Conservation (phyloP, 37 sponge, comb jelly and placozoan genomes). For the Bolinopsis microptera region DNA sequence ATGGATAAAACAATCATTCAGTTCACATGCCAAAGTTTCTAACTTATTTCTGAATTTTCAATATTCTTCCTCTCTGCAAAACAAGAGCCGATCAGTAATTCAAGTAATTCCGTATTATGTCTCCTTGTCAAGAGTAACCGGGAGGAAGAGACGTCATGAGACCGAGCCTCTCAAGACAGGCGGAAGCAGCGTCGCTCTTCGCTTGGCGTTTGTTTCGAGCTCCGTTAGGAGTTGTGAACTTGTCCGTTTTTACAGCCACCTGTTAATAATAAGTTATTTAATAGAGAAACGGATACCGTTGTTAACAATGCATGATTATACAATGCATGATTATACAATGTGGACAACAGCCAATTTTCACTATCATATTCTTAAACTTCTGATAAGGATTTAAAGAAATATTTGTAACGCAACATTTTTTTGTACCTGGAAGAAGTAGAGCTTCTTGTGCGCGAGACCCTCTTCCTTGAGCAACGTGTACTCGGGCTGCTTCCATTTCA, state of each 20-base stretch:
- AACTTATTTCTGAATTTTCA: not conserved
- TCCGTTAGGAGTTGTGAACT: conserved; percentile 29
- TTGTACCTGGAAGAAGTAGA: conserved; percentile 46
- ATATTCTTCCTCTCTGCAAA: not conserved
- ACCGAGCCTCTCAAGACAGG: conserved; percentile 46
- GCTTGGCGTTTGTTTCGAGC: conserved; percentile 47
- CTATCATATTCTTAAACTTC: no score
- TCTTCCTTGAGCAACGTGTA: conserved; percentile 42
- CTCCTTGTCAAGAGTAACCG: conserved; percentile 20
- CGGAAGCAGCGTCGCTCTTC: conserved; percentile 37
- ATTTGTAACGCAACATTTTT: no score
- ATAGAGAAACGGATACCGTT: no score
- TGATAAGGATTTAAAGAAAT: no score
- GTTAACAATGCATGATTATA: no score
- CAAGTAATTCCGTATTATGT: no score
- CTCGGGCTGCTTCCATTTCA: conserved; percentile 59
- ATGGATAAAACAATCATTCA: no score
- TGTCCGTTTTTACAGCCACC: conserved; percentile 8
- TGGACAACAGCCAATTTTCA: no score
- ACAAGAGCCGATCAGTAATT: no score
- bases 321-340: no score
- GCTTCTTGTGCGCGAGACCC: conserved; percentile 41
- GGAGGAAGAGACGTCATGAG: conserved; percentile 56
- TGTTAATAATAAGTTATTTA: not conserved
- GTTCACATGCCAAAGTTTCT: no score